These are phyloP conservation scores for Accipiter cooperii DNA, from an alignment of 2,113 vertebrate genomes.

Conservation along the genomic window DNA sequence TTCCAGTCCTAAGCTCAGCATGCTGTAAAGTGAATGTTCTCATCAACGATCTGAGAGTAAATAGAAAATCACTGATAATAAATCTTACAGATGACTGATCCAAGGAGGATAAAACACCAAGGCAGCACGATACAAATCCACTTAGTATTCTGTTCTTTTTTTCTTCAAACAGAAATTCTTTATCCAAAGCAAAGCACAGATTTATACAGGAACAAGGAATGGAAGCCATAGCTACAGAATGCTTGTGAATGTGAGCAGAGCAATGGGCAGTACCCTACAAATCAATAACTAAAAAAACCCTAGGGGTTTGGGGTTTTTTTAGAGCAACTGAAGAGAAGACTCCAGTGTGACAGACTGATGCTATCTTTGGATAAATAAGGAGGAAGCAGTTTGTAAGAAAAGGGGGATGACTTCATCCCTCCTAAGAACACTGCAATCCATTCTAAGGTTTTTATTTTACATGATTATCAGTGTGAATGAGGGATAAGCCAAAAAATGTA, in stretches of 20 bases:
- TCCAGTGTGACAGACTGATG: not conserved
- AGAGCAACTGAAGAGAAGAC: not conserved
- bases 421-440: not conserved
- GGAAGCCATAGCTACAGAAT: not conserved
- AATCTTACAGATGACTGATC: not conserved
- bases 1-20: not conserved
- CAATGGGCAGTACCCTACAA: not conserved
- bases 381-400: not conserved
- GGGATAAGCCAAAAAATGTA: not conserved
- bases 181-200: not conserved
- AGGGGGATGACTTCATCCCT: not conserved
- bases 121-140: not conserved
- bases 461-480: not conserved
- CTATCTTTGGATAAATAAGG: not conserved
- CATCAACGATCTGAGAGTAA: not conserved
- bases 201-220: not conserved
- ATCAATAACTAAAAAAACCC: not conserved
- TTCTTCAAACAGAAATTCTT: not conserved
- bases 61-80: not conserved
- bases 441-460: not conserved
- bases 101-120: not conserved
- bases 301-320: accelerated
- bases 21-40: not conserved
- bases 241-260: not conserved
- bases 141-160: not conserved